Conservation (phyloP, 2,113 vertebrate genomes). For the Columbina picui region DNA sequence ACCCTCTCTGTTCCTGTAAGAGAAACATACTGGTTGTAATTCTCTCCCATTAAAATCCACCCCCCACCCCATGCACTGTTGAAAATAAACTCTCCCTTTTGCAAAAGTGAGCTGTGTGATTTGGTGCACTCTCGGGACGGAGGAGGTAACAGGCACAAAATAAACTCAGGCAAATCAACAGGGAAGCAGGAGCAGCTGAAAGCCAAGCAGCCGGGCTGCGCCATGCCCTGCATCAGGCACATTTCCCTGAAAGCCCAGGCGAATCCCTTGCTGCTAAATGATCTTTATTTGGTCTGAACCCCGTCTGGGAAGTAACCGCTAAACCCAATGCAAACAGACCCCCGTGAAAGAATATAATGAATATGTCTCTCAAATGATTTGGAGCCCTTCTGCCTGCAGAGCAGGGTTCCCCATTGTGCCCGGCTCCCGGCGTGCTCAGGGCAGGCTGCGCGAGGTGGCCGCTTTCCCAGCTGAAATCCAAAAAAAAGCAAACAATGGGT, state of each 20-base stretch:
- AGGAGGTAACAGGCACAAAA: neutral
- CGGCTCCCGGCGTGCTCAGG: slow-evolving; percentile 20
- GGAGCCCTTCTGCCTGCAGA: slow-evolving; percentile 55
- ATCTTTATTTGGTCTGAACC: slow-evolving; percentile 61
- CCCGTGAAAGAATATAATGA: slow-evolving; percentile 64
- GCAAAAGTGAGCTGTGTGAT: slow-evolving; percentile 30
- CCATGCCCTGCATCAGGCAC: slow-evolving; percentile 8
- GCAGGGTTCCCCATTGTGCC: slow-evolving; percentile 48
- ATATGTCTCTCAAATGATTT: slow-evolving; percentile 59
- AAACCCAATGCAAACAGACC: slow-evolving; percentile 65
- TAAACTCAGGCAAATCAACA: neutral
- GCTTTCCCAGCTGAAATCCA: slow-evolving; percentile 65
- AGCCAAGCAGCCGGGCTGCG: neutral
- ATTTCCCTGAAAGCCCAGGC: slow-evolving; percentile 31
- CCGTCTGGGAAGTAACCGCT: slow-evolving; percentile 59
- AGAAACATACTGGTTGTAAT: slow-evolving; percentile 31
- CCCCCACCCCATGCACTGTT: neutral
- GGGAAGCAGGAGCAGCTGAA: neutral
- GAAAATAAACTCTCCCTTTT: slow-evolving; percentile 62
- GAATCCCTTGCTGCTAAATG: slow-evolving; percentile 27
- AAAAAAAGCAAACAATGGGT: slow-evolving; percentile 58
- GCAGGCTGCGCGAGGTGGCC: slow-evolving; percentile 39
- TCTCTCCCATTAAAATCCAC: neutral
- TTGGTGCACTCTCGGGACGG: neutral
- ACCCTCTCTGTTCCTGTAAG: slow-evolving; percentile 1